Evolutionary conservation across 2,797 vertebrate genomes (phyloP).

Genomic region (Phoebastria nigripes): DNA sequence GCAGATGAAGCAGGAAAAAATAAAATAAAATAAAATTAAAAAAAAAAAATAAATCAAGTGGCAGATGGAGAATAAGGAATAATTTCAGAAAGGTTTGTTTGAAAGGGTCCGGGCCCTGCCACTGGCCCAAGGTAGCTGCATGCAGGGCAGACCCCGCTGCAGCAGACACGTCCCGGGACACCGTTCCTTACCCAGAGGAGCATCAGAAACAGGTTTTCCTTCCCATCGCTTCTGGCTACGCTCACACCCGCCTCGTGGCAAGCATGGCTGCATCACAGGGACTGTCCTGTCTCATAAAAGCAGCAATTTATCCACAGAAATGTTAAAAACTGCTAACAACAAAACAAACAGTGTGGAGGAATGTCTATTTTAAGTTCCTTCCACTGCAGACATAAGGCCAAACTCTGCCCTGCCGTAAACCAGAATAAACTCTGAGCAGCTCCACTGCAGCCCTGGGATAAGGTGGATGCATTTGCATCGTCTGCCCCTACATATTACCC

Average conservation of each 20-base stretch:
- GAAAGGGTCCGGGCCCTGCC: not conserved
- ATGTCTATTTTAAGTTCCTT: not conserved
- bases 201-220: not conserved
- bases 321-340: not conserved
- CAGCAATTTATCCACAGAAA: not conserved
- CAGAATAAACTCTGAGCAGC: not conserved
- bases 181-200: not conserved
- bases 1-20: not conserved
- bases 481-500: not conserved
- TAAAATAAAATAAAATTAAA: not conserved
- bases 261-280: not conserved
- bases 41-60: not conserved
- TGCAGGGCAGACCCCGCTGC: not conserved
- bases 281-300: not conserved
- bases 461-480: not conserved
- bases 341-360: not conserved
- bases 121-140: not conserved
- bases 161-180: not conserved
- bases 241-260: rapidly evolving
- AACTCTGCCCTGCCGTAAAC: not conserved
- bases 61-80: not conserved
- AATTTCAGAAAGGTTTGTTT: not conserved
- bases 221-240: not conserved
- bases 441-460: not conserved
- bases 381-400: not conserved